These are phyloP conservation scores for Ophioninae sp. DNA, from an alignment of 2,888 invertebrate species.

Conservation along the genomic window DNA sequence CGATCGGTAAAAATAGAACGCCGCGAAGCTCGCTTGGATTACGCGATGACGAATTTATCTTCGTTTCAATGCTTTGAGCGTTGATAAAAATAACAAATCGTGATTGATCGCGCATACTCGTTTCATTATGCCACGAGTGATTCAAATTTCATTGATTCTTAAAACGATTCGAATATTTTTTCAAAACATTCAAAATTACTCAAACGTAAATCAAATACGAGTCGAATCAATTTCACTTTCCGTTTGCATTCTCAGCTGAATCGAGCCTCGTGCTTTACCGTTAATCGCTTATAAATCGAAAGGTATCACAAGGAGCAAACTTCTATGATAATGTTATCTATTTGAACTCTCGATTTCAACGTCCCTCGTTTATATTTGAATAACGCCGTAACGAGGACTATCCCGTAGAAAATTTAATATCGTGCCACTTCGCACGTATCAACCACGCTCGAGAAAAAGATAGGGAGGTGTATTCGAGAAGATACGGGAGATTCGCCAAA, in stretches of 20 bases:
- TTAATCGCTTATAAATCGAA: conserved; percentile 54
- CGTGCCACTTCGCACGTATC: not conserved
- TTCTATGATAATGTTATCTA: conserved; percentile 49
- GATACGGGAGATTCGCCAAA: conserved; percentile 42
- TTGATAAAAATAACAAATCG: too few species aligned
- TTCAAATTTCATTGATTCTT: too few species aligned
- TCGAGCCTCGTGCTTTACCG: not conserved
- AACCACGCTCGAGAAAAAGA: not conserved
- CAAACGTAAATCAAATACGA: not conserved
- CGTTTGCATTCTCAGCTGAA: not conserved
- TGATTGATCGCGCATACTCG: too few species aligned
- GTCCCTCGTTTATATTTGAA: conserved; percentile 57
- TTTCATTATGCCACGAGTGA: too few species aligned
- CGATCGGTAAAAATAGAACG: not conserved
- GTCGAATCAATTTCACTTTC: conserved; percentile 4
- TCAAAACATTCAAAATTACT: too few species aligned
- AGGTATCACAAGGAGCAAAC: conserved; percentile 41
- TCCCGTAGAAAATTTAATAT: conserved; percentile 27
- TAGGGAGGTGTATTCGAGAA: conserved; percentile 26
- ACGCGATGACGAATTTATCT: not conserved
- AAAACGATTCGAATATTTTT: too few species aligned
- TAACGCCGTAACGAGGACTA: conserved; percentile 39
- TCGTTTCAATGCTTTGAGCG: not conserved
- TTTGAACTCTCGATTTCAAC: conserved; percentile 37
- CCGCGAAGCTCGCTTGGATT: conserved; percentile 2